Base-by-base conservation (phyloP, 23 tunicate genomes). In the Ciona savignyi region DNA sequence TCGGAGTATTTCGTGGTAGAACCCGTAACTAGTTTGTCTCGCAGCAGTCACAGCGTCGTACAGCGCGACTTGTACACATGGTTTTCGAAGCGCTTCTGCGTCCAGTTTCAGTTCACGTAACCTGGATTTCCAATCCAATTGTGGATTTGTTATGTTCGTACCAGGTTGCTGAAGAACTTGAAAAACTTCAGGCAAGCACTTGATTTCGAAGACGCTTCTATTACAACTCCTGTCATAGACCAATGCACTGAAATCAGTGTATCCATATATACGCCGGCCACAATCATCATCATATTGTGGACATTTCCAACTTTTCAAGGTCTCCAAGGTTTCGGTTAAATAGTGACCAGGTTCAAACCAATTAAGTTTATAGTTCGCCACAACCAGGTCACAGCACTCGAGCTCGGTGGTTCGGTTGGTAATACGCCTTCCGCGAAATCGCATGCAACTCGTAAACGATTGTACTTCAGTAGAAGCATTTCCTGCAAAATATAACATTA, bases 231-330 rank as follows among this genome's bases (percentile, higher is more conserved):
- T 42, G 56, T 42, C 56, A 15, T 42, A 42, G 9, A 64, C 68
- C 33, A 26, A 19, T n/a, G n/a, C 28, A 23, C 42, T 70, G 35
- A 78, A 78, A 25, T 78, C 83, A 51, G 77, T 66, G 0, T 31
- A 78, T 32, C 29, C 83, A 29, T 78, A 78, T 27, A 27, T 34
- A 15, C 83, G 75, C 3, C 4, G 27, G 25, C 11, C 9, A 28
- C 83, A 78, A 27, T 69, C 83, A 25, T 69, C 67, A 9, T 51
- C 35, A n/a, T 68, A 69, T 62, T 78, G 66, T 23, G 83, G 83
- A 2, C 83, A 78, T 25, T 27, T 28, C 83, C 83, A 78, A 35
- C 66, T 78, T 70, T 70, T 70, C 65, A 78, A 32, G 20, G 42
- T 23, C 29, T 78, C 83, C 42, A 78, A 23, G 11, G 27, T 6